phyloP scores from a whole-genome alignment of 2,888 invertebrate genomes.

The Chloroclystis v-ata region DNA sequence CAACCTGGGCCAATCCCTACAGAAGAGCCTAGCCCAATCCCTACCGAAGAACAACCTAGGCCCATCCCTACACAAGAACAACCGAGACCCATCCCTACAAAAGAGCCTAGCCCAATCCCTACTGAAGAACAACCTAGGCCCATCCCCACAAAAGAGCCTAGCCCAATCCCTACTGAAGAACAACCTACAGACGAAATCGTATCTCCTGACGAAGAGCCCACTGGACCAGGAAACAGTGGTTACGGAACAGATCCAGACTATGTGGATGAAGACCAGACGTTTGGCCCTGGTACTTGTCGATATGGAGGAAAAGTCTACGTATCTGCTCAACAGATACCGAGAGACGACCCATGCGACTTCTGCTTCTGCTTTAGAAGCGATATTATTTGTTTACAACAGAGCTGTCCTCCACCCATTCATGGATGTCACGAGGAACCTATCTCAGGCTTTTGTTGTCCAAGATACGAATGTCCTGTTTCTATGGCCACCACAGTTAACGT shows the following conservation, averaged over 20 bases:
- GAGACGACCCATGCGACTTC: slow-evolving; percentile 96
- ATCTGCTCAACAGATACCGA: slow-evolving; percentile 95
- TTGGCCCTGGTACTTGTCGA: slow-evolving; percentile 93
- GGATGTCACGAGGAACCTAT: slow-evolving; percentile 95
- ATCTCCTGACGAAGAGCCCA: slow-evolving; percentile 52
- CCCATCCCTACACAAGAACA: slow-evolving; percentile 40
- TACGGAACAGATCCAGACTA: slow-evolving; percentile 82
- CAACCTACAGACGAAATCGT: slow-evolving; percentile 56
- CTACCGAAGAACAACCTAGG: slow-evolving; percentile 42
- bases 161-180: slow-evolving; percentile 34
- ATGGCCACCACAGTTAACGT: slow-evolving; percentile 89
- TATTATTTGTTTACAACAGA: slow-evolving; percentile 96
- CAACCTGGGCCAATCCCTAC: slow-evolving; percentile 32
- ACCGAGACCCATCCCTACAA: slow-evolving; percentile 37
- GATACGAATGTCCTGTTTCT: slow-evolving; percentile 94
- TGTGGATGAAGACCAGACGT: slow-evolving; percentile 86
- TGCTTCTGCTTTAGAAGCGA: slow-evolving; percentile 98
- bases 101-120: slow-evolving; percentile 35
- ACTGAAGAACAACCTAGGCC: slow-evolving; percentile 39
- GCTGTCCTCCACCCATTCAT: slow-evolving; percentile 95
- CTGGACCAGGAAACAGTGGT: slow-evolving; percentile 59
- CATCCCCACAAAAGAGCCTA: slow-evolving; percentile 41
- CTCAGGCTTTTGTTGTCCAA: slow-evolving; percentile 95
- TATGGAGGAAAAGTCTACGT: slow-evolving; percentile 95
- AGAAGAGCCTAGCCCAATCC: slow-evolving; percentile 33